These are phyloP conservation scores for Bos javanicus DNA, from an alignment of 2,113 vertebrate genomes.

Conservation along the genomic window DNA sequence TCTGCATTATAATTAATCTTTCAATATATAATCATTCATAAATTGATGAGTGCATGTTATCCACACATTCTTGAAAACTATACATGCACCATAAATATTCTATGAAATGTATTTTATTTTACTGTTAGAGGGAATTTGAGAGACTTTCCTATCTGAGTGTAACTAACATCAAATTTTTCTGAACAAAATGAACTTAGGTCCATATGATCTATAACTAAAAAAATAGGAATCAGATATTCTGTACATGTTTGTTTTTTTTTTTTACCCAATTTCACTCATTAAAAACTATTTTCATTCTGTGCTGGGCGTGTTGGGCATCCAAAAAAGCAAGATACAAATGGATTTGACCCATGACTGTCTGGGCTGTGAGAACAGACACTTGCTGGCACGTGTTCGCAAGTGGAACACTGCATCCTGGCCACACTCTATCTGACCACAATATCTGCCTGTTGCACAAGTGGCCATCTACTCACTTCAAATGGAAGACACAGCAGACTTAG, in stretches of 20 bases:
- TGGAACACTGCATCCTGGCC: neutral
- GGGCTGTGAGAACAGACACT: neutral
- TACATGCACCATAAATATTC: neutral
- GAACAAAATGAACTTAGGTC: neutral
- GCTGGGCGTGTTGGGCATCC: neutral
- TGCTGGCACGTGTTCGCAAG: neutral
- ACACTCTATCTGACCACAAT: neutral
- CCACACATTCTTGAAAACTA: neutral
- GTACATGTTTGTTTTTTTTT: neutral
- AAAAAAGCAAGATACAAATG: neutral
- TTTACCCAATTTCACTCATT: neutral
- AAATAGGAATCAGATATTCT: neutral
- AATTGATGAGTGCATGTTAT: neutral
- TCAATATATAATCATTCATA: neutral
- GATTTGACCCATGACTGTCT: neutral
- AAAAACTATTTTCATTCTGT: slow-evolving; percentile 6
- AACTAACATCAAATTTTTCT: neutral
- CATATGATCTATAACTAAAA: neutral
- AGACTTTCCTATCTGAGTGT: neutral
- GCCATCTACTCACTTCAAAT: neutral
- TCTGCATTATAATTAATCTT: neutral
- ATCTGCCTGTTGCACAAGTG: neutral
- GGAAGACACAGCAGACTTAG: neutral
- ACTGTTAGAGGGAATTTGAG: neutral
- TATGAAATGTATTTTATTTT: neutral